A percentile compares a stretch with the other conserved stretches of the same genome.
phyloP scores from a whole-genome alignment of 2,797 vertebrate genomes.

The Onychomys torridus region DNA sequence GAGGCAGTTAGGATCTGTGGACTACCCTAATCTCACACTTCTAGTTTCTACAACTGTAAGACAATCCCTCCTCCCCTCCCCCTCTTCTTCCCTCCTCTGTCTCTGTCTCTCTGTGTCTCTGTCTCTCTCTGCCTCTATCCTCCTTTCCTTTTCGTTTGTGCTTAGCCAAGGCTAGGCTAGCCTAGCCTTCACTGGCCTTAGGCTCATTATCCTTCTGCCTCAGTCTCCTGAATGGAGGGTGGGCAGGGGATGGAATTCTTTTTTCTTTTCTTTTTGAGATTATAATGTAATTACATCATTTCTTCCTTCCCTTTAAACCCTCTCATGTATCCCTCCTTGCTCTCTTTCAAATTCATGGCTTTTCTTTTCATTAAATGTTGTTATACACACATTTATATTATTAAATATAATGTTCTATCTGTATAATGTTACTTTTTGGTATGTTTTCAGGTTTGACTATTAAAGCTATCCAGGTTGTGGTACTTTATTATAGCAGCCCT shows the following conservation, averaged over 20 bases:
- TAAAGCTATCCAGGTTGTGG: not conserved
- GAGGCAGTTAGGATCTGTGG: not conserved
- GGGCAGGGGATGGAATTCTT: not conserved
- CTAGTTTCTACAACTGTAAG: not conserved
- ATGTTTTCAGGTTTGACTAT: not conserved
- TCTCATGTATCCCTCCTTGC: not conserved
- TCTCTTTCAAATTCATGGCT: not conserved
- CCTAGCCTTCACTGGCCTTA: not conserved
- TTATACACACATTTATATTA: not conserved
- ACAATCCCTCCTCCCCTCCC: not conserved
- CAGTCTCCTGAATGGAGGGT: not conserved
- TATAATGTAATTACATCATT: not conserved
- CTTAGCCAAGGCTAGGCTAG: not conserved
- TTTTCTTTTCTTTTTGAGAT: not conserved
- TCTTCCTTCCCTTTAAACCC: not conserved
- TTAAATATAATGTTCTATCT: not conserved
- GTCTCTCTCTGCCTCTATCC: not conserved
- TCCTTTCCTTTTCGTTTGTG: not conserved
- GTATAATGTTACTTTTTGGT: not conserved
- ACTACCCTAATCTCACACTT: constrained; percentile 20
- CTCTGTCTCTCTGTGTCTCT: fast-evolving
- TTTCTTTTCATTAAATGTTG: not conserved
- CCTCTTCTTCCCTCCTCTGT: no score
- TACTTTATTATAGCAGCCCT: constrained; percentile 21
- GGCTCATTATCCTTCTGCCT: not conserved